These are phyloP conservation scores for Malurus splendens DNA, from an alignment of 2,797 vertebrate species.

Conservation along the genomic window DNA sequence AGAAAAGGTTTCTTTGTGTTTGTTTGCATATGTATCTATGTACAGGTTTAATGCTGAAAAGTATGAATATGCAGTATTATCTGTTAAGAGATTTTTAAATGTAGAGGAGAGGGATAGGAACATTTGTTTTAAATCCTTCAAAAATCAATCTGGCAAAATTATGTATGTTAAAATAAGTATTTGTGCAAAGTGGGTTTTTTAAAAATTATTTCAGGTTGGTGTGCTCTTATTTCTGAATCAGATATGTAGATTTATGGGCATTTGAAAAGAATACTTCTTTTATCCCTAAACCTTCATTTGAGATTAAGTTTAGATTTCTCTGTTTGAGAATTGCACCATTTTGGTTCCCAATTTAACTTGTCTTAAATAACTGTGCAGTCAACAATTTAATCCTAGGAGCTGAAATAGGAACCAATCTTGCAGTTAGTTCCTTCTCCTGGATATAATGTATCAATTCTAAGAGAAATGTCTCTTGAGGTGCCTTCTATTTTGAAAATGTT, in stretches of 20 bases:
- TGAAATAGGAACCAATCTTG: neutral
- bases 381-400: neutral
- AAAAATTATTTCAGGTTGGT: neutral
- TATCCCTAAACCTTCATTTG: neutral
- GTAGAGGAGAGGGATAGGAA: neutral
- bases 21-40: neutral
- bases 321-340: neutral
- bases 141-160: neutral
- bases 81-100: neutral
- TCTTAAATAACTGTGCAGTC: neutral
- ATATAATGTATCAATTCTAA: neutral
- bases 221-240: neutral
- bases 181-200: fast-evolving
- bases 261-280: neutral
- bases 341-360: neutral
- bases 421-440: neutral
- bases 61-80: neutral
- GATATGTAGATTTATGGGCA: neutral
- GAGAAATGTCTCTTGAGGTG: neutral
- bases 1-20: neutral
- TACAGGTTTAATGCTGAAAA: neutral
- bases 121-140: neutral
- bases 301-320: neutral
- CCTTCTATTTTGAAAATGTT: neutral
- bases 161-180: neutral